These are phyloP conservation scores for Haliclystus octoradiatus DNA, from an alignment of 30 jellyfish, hydroid and myxozoan genomes.

Conservation along the genomic window DNA sequence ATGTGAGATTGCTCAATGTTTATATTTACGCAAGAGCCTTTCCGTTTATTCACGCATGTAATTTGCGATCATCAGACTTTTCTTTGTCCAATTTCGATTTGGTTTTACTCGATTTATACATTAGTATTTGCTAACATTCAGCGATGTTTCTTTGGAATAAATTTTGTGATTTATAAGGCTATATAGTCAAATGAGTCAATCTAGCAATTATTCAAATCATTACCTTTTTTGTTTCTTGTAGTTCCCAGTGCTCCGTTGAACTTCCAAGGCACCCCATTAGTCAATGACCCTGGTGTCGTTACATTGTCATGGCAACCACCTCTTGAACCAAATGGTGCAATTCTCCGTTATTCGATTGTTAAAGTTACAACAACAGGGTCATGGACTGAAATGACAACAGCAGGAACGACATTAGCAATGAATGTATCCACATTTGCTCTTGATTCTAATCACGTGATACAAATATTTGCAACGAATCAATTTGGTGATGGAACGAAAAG, in stretches of 20 bases:
- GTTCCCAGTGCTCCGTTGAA: conserved; percentile 63
- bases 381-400: conserved; percentile 17
- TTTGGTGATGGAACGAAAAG: conserved; percentile 43
- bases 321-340: conserved; percentile 11
- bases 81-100: no score
- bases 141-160: no score
- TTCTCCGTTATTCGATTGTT: conserved; percentile 37
- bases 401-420: conserved; percentile 29
- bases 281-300: conserved; percentile 37
- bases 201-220: no score
- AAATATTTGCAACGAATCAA: conserved; percentile 52
- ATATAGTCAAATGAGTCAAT: no score
- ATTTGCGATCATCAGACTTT: no score
- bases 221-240: no score
- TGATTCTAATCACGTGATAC: conserved; percentile 23
- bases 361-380: conserved; percentile 9
- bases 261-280: conserved; percentile 9
- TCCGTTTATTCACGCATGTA: no score
- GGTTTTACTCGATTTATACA: no score
- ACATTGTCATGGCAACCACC: conserved; percentile 72
- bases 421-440: conserved; percentile 19
- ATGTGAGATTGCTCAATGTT: no score
- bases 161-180: no score
- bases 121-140: no score
- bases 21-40: no score